Evolutionary conservation across 37 sponge, comb jelly and placozoan species (phyloP).

Genomic region (Mnemiopsis leidyi): DNA sequence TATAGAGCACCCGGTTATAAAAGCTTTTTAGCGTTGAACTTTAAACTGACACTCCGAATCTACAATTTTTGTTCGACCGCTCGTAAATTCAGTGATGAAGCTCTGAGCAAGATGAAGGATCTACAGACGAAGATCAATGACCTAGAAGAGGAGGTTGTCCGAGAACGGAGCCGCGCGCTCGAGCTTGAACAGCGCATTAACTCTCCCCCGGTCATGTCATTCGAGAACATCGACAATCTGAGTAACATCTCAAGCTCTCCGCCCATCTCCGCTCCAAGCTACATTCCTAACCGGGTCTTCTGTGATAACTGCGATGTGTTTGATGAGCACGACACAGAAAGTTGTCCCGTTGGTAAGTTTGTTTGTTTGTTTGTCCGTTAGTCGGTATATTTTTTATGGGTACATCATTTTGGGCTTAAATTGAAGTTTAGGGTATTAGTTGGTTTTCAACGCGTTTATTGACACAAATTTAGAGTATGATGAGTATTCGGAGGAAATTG

Average conservation of each 20-base stretch:
- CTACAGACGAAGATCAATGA: conserved; percentile 59
- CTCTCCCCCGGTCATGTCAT: conserved; percentile 51
- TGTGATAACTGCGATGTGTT: conserved; percentile 97
- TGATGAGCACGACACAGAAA: conserved; percentile 93
- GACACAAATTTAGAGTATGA: not conserved
- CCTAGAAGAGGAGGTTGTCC: conserved; percentile 59
- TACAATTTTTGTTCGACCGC: no score
- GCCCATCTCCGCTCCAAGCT: not conserved
- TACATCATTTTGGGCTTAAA: no score
- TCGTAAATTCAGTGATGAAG: conserved; percentile 37
- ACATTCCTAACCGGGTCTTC: conserved; percentile 81
- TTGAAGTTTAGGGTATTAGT: no score
- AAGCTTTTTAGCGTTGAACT: no score
- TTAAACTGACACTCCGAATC: no score
- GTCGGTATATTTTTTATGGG: not conserved
- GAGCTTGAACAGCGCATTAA: conserved; percentile 34
- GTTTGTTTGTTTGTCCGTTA: not conserved
- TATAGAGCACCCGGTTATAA: no score
- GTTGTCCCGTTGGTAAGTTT: conserved; percentile 76
- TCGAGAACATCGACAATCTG: conserved; percentile 45
- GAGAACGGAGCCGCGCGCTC: not conserved
- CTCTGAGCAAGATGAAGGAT: conserved; percentile 21
- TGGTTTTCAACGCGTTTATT: not conserved
- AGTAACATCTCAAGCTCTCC: conserved; percentile 38
- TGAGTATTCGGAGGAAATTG: not conserved